Evolutionary conservation across 2,797 vertebrate genomes (phyloP).

Genomic region (Remorina albescens): DNA sequence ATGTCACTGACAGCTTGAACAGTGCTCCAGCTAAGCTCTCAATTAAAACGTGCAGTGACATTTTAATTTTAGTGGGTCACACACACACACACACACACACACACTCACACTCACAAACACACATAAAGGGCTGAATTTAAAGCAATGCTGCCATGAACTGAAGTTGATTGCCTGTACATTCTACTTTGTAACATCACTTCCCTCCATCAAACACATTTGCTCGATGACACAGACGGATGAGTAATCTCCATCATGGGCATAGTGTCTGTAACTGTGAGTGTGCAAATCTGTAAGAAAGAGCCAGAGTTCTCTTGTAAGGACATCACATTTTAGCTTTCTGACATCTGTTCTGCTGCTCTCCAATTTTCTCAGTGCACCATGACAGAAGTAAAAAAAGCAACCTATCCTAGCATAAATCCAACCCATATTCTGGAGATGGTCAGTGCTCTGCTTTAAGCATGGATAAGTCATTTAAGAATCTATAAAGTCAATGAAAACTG

Average conservation of each 20-base stretch:
- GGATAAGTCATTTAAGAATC: conserved; percentile 4
- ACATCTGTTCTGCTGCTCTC: conserved; percentile 2
- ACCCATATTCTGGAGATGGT: conserved; percentile 40
- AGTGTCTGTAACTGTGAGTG: background rate
- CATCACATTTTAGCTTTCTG: conserved; percentile 21
- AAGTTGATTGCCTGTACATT: background rate
- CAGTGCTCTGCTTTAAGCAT: conserved; percentile 12
- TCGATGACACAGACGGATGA: background rate
- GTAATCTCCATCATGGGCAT: background rate
- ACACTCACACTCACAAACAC: conserved; percentile 8
- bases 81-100: conserved; percentile 5
- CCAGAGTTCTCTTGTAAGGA: conserved; percentile 33
- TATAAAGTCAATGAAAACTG: conserved; percentile 11
- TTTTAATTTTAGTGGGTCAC: conserved; percentile 47
- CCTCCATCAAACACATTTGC: background rate
- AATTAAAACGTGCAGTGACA: conserved; percentile 49
- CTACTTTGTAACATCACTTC: background rate
- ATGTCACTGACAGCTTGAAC: conserved; percentile 48
- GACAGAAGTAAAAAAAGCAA: conserved; percentile 31
- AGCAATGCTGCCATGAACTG: background rate
- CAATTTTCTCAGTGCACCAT: conserved; percentile 13
- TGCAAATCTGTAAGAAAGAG: conserved; percentile 8
- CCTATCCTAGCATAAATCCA: conserved; percentile 18
- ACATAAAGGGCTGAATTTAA: conserved; percentile 1
- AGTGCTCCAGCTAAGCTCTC: conserved; percentile 28